Base-by-base conservation (phyloP, 1,140 invertebrate genomes). In the Sitophilus oryzae region DNA sequence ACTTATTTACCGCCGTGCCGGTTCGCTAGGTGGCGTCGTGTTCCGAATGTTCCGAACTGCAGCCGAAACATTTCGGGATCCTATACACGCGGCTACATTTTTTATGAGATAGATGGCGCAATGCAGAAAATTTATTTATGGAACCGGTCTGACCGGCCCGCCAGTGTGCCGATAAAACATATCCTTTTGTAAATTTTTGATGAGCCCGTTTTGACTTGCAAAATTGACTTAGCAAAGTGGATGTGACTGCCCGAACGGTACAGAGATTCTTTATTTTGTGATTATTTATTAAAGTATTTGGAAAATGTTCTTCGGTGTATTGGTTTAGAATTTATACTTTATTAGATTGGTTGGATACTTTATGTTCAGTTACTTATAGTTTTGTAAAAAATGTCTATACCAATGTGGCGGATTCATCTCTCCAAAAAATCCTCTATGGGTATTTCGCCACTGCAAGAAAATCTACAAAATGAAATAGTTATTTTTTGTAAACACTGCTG, bases 41-140 rank as follows among this genome's bases (percentile, higher is more conserved):
- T 45, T 45, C 25, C 14, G 48, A 21, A 10, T 40, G 36, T 10
- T 23, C 22, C 21, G 15, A 21, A 22, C 36, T 30, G 37, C 18
- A 34, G 44, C 3, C 16, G 52, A 54, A 54, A 54, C 52, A 44
- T 54, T 54, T 38, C 37, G 11, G 34, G 44, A 30, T 54, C 52
- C 46, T 38, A 43, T 56, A 38, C 45, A 56, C 40, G 43, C 44
- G 20, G 34, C n/a, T 57, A 57, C 51, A 51, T 57, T 57, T 57
- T 57, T 57, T 57, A 57, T 47, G 45, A 51, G 48, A 30, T 36
- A 41, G 48, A 46, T 57, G 55, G 55, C 49, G 55, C 55, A 57
- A 40, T 57, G 55, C 49, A 57, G 55, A 51, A 57, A 57, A 57
- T 57, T 57, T 57, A 57, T 57, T 57, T 57, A 57, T 57, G 53